Evolutionary conservation across 2,797 vertebrate species (phyloP), one percentile per base, ranked within the genome.

Genomic region (Crocodylus rhombifer): DNA sequence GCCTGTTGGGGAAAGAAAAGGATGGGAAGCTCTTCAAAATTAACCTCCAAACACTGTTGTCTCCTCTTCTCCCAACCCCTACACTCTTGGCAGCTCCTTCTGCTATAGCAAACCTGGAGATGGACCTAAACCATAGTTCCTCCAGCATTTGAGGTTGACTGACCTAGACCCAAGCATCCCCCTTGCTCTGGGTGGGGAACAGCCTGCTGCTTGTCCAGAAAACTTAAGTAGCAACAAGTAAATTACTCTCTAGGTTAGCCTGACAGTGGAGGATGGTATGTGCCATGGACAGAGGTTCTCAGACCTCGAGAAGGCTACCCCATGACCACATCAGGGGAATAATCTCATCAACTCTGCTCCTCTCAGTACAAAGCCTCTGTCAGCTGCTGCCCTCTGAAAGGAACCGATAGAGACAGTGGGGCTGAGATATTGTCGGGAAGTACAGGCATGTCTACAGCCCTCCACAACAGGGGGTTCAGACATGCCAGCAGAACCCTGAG

Each of bases 1-100:
- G 98, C 99, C 99, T 99, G 97, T 58, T 51, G 26, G 87, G 87
- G 80, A 89, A 80, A 78, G 36, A 84, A 36, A 69, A 51, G 42
- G 42, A 51, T 51, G 42, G 42, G 42, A 51, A 51, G 42, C 42
- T 30, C 33, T 21, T 21, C 33, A 20, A 36, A 33, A 36, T 4
- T 1, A 0, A 42, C 1, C 18, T 26, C 25, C 33, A 25, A 7
- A 1, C 7, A 11, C 20, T 1, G 0, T 13, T 3, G 25, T 23
- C 67, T 64, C 33, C 9, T 21, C 42, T 4, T 1, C 17, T 73
- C 61, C 4, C 0, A 0, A 12, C 14, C 6, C 71, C 82, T 75
- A 56, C 36, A 2, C 42, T 51, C 42, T 51, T 51, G 42, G 42
- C 42, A 51, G n/a, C 60, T 3, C 67, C 57, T 6, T 74, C 16